Evolutionary conservation across 2,113 vertebrate genomes (phyloP).

Genomic region (Phycodurus eques): DNA sequence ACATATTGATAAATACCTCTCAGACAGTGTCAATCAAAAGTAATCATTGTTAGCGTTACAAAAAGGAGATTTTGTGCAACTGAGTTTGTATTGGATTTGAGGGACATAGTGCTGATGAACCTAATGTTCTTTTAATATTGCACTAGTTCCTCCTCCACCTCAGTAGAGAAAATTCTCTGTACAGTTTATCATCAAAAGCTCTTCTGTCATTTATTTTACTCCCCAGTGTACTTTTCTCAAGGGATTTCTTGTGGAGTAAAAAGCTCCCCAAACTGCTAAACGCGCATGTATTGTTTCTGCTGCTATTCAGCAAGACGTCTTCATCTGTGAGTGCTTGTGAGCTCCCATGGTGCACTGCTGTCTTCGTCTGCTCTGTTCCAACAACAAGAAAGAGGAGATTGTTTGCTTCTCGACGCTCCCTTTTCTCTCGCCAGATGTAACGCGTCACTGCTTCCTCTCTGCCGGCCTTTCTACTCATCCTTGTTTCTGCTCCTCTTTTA

Average conservation of each 20-base stretch:
- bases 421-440: conserved; percentile 48
- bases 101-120: background rate
- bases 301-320: conserved; percentile 31
- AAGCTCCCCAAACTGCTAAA: background rate
- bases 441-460: conserved; percentile 48
- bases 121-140: background rate
- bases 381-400: conserved; percentile 56
- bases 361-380: conserved; percentile 48
- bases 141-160: background rate
- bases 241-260: background rate
- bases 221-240: background rate
- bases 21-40: no score
- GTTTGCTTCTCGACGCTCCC: conserved; percentile 55
- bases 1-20: no score
- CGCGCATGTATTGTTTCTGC: conserved; percentile 10
- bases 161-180: background rate
- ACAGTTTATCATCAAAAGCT: background rate
- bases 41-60: no score
- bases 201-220: background rate
- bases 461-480: conserved; percentile 8
- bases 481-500: conserved; percentile 29
- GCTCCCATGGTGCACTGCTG: conserved; percentile 52
- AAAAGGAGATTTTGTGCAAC: background rate
- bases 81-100: background rate
- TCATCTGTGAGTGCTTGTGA: conserved; percentile 44